These are phyloP conservation scores for Zelleria hepariella DNA, from an alignment of 2,888 invertebrate species.

Conservation along the genomic window DNA sequence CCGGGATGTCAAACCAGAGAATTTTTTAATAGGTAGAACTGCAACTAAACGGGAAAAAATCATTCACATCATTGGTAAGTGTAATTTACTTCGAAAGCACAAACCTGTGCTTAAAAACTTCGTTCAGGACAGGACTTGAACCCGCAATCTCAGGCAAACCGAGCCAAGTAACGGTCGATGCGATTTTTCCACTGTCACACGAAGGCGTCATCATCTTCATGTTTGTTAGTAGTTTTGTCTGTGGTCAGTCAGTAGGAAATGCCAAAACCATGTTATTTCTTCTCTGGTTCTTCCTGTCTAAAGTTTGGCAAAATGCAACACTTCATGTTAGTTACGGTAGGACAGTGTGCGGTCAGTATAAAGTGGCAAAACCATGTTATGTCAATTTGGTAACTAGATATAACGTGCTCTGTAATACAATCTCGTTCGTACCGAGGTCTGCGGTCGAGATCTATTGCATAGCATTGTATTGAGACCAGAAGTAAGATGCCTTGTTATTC, in stretches of 20 bases:
- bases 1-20: conserved; percentile 99
- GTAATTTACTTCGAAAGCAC: neutral
- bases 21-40: conserved; percentile 98
- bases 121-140: too few species aligned
- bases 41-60: conserved; percentile 98
- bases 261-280: too few species aligned
- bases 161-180: neutral
- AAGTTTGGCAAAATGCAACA: too few species aligned
- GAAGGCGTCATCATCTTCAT: too few species aligned
- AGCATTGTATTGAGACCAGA: neutral
- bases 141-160: too few species aligned
- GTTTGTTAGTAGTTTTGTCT: too few species aligned
- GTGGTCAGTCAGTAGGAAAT: too few species aligned
- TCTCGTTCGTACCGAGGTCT: conserved; percentile 32
- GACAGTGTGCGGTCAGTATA: neutral
- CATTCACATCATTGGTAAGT: conserved; percentile 96
- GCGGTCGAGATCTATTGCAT: conserved; percentile 42
- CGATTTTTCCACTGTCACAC: too few species aligned
- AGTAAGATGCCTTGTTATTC: neutral
- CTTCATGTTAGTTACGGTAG: too few species aligned
- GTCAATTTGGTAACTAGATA: conserved; percentile 30
- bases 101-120: too few species aligned
- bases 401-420: conserved; percentile 20
- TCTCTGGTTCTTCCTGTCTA: too few species aligned
- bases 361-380: neutral